Evolutionary conservation across 2,888 invertebrate genomes (phyloP).

Genomic region (Drosophila colorata): DNA sequence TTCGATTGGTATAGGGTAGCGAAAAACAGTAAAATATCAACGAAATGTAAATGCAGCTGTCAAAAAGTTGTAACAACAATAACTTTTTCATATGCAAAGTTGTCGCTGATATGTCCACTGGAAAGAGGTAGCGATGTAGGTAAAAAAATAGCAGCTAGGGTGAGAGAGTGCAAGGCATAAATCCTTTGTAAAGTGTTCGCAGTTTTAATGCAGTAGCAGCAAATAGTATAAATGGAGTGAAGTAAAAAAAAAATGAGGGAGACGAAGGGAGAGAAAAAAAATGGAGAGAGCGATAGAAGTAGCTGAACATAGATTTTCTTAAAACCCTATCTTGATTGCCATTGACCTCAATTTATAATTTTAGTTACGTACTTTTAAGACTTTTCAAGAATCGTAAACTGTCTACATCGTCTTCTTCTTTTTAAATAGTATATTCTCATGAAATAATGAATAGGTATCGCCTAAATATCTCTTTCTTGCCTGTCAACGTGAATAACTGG

Average conservation of each 20-base stretch:
- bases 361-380: no score
- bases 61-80: conserved; percentile 65
- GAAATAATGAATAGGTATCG: no score
- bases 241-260: no score
- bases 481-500: no score
- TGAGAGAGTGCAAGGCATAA: conserved; percentile 16
- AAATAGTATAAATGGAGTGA: background rate
- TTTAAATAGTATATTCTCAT: no score
- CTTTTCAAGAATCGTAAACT: no score
- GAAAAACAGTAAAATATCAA: conserved; percentile 38
- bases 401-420: no score
- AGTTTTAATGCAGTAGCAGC: conserved; percentile 5
- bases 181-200: conserved; percentile 10
- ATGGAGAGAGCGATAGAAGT: background rate
- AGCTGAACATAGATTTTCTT: background rate
- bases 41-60: conserved; percentile 38
- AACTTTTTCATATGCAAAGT: conserved; percentile 47
- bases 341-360: background rate
- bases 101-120: conserved; percentile 41
- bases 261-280: background rate
- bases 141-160: background rate
- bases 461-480: no score
- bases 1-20: background rate
- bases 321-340: background rate
- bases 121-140: conserved; percentile 10